Evolutionary conservation across 2,113 vertebrate genomes (phyloP).

Genomic region (Corvus moneduloides): DNA sequence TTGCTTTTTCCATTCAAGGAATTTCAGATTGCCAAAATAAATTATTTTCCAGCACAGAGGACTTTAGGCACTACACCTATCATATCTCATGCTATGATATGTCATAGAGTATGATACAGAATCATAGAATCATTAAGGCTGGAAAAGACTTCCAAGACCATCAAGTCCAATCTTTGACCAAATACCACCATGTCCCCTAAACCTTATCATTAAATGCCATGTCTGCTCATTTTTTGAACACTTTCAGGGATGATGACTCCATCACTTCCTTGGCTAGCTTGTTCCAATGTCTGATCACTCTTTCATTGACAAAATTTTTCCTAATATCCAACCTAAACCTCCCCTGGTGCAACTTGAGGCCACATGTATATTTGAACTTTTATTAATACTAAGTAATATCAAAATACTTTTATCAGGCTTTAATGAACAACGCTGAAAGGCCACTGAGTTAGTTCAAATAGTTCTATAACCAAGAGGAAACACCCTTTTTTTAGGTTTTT

Average conservation of each 20-base stretch:
- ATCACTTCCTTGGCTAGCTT: neutral
- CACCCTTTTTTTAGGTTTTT: rapidly evolving
- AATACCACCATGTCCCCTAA: neutral
- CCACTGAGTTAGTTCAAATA: neutral
- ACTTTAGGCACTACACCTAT: neutral
- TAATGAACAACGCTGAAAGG: rapidly evolving
- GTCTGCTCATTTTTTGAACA: neutral
- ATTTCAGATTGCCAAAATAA: neutral
- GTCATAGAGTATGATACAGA: neutral
- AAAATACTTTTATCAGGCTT: neutral
- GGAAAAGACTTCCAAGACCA: neutral
- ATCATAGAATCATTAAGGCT: neutral
- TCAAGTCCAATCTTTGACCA: neutral
- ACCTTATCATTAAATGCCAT: neutral
- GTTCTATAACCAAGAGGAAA: neutral
- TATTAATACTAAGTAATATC: neutral
- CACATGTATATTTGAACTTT: neutral
- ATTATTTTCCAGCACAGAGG: neutral
- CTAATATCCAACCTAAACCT: neutral
- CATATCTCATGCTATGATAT: neutral
- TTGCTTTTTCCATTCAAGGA: neutral
- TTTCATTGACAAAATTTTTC: neutral
- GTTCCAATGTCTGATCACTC: neutral
- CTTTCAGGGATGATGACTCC: neutral
- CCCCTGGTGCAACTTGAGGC: neutral